Conservation (phyloP, 2,113 vertebrate genomes). For the Coptodon bakossiorum region DNA sequence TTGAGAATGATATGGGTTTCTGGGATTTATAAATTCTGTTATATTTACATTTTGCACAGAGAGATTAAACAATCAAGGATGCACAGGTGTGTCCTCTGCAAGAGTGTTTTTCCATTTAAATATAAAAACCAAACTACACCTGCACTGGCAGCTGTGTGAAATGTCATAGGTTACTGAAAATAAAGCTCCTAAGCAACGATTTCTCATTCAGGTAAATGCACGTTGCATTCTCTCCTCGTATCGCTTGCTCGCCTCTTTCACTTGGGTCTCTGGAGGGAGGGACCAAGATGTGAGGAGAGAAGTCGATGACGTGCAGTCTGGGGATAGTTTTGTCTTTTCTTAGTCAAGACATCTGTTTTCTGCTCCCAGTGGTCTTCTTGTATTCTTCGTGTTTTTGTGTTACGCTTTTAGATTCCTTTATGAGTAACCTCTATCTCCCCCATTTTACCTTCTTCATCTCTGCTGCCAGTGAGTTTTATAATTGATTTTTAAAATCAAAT, state of each 20-base stretch:
- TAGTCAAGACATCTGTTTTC: neutral
- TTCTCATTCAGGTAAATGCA: neutral
- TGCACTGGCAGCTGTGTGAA: neutral
- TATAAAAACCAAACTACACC: neutral
- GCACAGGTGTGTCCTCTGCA: neutral
- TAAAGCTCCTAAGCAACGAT: neutral
- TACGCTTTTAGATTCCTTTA: neutral
- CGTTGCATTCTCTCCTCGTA: neutral
- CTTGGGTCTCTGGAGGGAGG: neutral
- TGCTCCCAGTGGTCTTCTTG: neutral
- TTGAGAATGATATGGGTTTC: rapidly evolving
- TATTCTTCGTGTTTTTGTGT: neutral
- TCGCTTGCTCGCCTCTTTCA: neutral
- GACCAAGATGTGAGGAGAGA: neutral
- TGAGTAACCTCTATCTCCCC: neutral
- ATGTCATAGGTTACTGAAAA: neutral
- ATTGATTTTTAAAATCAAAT: neutral
- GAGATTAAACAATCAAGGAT: rapidly evolving
- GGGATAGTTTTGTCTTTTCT: neutral
- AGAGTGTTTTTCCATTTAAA: neutral
- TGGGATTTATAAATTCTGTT: too few relatives aligned
- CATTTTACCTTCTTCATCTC: neutral
- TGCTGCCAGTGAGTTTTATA: rapidly evolving
- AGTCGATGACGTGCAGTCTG: neutral
- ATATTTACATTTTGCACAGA: too few relatives aligned